Conservation (phyloP, 2,888 invertebrate species). For the Coremacera marginata region DNA sequence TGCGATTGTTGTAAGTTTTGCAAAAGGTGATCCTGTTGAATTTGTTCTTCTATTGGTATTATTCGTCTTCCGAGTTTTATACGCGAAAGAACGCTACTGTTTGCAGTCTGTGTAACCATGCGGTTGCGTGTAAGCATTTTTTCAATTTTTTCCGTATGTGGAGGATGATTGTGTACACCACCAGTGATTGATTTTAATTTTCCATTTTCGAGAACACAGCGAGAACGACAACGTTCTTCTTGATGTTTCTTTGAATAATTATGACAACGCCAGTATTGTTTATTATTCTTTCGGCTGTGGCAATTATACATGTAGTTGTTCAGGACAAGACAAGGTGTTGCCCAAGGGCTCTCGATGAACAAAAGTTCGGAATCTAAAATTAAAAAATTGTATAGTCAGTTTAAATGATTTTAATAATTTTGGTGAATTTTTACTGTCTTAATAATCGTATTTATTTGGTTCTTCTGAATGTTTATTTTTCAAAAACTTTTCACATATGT, state of each 20-base stretch:
- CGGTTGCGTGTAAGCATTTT: conserved; percentile 66
- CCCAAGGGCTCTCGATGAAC: conserved; percentile 69
- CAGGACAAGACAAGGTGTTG: conserved; percentile 68
- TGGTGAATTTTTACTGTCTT: background rate
- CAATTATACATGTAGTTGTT: conserved; percentile 68
- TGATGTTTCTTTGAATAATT: conserved; percentile 68
- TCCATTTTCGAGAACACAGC: conserved; percentile 68
- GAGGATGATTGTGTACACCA: conserved; percentile 67
- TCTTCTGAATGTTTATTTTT: conserved; percentile 21
- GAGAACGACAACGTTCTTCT: conserved; percentile 66
- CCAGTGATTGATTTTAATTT: conserved; percentile 66
- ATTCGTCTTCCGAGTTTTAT: conserved; percentile 25
- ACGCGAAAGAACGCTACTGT: conserved; percentile 1
- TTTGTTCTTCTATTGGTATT: conserved; percentile 4
- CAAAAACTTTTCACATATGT: background rate
- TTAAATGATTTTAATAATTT: background rate
- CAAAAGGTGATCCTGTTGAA: conserved; percentile 39
- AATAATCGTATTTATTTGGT: background rate
- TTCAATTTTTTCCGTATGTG: conserved; percentile 68
- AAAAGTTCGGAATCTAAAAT: conserved; percentile 56
- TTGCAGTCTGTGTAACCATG: conserved; percentile 49
- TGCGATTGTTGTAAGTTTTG: conserved; percentile 38
- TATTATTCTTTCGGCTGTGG: conserved; percentile 68
- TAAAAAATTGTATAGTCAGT: background rate
- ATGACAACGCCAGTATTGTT: conserved; percentile 69